A percentile compares a stretch with the other conserved stretches of the same genome.
Conservation (phyloP, 2,888 invertebrate species). For the Allygus modestus region DNA sequence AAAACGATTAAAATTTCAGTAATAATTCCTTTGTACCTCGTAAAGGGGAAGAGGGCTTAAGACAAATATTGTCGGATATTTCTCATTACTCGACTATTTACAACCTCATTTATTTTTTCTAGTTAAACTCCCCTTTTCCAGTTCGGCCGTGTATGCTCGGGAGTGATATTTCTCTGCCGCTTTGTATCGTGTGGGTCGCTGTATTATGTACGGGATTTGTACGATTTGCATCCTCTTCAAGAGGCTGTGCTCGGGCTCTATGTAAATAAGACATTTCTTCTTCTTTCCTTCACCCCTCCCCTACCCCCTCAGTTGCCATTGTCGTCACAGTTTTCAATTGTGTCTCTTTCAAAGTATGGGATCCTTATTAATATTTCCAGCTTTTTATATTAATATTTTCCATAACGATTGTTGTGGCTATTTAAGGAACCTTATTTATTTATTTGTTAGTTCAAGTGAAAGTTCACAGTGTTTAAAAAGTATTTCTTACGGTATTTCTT, state of each 20-base stretch:
- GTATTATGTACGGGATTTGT: conserved; percentile 62
- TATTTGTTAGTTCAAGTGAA: too few relatives aligned
- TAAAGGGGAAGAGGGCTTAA: not conserved
- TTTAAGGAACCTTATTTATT: not conserved
- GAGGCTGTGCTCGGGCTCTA: conserved; percentile 35
- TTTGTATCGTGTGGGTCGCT: conserved; percentile 42
- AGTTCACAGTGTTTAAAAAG: too few relatives aligned
- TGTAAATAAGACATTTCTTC: conserved; percentile 57
- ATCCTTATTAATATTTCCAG: conserved; percentile 24
- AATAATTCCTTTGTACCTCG: not conserved
- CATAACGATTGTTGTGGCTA: not conserved
- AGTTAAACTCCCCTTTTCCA: not conserved
- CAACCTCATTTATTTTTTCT: conserved; percentile 10
- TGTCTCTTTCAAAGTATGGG: conserved; percentile 30
- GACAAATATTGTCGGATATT: not conserved
- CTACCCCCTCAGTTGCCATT: not conserved
- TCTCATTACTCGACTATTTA: conserved; percentile 6
- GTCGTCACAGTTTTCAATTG: conserved; percentile 57
- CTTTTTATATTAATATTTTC: not conserved
- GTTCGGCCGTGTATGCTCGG: not conserved
- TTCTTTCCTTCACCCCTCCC: not conserved
- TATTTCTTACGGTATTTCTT: too few relatives aligned
- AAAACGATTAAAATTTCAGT: conserved; percentile 37
- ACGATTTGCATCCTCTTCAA: conserved; percentile 59
- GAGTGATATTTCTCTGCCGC: conserved; percentile 34